These are phyloP conservation scores for Artemisiospiza belli DNA, from an alignment of 2,113 vertebrate species.

Conservation along the genomic window DNA sequence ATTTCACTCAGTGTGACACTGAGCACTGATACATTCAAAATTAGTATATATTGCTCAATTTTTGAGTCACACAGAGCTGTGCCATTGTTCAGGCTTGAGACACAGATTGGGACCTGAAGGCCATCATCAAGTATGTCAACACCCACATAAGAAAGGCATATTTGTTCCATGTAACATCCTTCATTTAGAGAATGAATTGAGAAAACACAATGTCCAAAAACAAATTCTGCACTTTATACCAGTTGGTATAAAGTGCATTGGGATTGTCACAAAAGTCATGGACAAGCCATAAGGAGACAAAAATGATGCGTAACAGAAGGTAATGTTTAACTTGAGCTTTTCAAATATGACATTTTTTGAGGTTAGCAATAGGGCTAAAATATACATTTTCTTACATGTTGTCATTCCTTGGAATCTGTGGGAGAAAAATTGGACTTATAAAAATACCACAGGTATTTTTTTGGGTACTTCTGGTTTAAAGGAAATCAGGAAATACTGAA, in stretches of 20 bases:
- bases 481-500: not conserved
- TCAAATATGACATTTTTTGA: not conserved
- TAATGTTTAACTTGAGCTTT: not conserved
- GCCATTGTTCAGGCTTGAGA: not conserved
- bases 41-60: not conserved
- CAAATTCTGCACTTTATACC: too few relatives aligned
- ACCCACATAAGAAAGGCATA: not conserved
- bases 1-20: not conserved
- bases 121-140: not conserved
- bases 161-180: not conserved
- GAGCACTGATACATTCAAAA: not conserved
- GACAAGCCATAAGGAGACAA: not conserved
- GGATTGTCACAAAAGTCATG: not conserved
- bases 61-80: not conserved
- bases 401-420: not conserved
- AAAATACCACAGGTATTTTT: slow-evolving; percentile 17
- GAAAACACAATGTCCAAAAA: not conserved
- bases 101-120: not conserved
- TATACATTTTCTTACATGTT: not conserved
- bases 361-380: not conserved
- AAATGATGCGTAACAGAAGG: not conserved
- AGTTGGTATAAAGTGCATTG: not conserved
- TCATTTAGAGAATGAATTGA: not conserved
- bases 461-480: not conserved
- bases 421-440: not conserved